Conservation (phyloP, 2,113 vertebrate species). For the Uria aalge region DNA sequence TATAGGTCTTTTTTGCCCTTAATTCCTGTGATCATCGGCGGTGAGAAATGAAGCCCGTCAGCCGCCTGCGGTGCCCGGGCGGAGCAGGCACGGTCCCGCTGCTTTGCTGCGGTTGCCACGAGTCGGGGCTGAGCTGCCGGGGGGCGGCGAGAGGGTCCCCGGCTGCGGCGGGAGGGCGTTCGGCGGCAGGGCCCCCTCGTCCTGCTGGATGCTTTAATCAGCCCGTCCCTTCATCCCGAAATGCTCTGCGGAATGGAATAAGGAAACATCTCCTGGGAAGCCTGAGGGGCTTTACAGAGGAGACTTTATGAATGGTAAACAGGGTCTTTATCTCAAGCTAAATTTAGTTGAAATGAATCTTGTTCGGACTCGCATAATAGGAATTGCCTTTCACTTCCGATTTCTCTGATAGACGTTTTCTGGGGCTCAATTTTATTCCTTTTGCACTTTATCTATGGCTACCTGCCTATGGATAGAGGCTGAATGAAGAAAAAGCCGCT, state of each 20-base stretch:
- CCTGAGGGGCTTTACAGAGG: neutral
- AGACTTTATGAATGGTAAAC: neutral
- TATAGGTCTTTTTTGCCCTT: accelerated
- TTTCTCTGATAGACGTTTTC: neutral
- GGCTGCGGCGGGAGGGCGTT: accelerated
- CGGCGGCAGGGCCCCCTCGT: neutral
- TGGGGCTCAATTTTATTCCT: neutral
- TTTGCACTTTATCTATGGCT: neutral
- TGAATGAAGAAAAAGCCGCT: neutral
- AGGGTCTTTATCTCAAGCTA: neutral
- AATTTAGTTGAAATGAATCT: neutral
- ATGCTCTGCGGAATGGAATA: neutral
- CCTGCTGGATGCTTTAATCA: neutral
- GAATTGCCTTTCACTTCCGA: neutral
- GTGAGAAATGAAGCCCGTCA: neutral
- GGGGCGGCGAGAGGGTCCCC: neutral
- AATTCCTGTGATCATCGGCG: neutral
- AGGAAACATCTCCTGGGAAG: neutral
- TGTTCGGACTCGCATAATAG: neutral
- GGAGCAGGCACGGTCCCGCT: neutral
- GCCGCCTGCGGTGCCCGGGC: no score
- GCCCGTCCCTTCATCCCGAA: neutral
- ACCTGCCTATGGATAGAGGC: neutral
- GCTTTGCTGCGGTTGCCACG: accelerated
- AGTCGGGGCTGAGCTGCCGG: neutral